phyloP scores from a whole-genome alignment of 2,797 vertebrate genomes.

The Thunnus albacares region DNA sequence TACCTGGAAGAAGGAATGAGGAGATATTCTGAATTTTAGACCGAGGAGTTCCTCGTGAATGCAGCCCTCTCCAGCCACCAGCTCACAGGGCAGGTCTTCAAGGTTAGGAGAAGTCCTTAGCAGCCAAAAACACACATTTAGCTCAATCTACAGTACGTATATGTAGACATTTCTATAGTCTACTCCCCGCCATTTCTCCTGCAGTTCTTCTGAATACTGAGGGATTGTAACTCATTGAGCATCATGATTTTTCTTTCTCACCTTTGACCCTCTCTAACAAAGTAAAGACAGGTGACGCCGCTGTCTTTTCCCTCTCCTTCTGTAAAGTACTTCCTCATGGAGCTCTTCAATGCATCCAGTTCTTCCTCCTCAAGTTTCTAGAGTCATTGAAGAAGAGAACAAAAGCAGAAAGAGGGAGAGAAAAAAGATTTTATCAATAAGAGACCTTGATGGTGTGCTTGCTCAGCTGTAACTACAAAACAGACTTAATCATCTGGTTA shows the following conservation, averaged over 20 bases:
- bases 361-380: slow-evolving; percentile 92
- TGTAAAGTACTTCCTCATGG: slow-evolving; percentile 89
- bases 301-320: slow-evolving; percentile 90
- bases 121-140: slow-evolving; percentile 10
- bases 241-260: slow-evolving; percentile 60
- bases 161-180: neutral
- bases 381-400: neutral
- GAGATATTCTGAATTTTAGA: slow-evolving; percentile 94
- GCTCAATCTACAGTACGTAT: too few relatives aligned
- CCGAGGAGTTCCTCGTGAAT: slow-evolving; percentile 96
- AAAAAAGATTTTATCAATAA: neutral
- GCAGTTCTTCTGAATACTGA: neutral
- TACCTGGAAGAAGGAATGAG: slow-evolving; percentile 98
- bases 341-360: slow-evolving; percentile 86
- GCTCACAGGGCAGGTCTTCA: slow-evolving; percentile 93
- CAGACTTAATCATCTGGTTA: too few relatives aligned
- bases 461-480: too few relatives aligned
- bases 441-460: neutral
- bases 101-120: slow-evolving; percentile 91
- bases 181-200: neutral
- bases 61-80: slow-evolving; percentile 90
- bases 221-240: neutral
- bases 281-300: slow-evolving; percentile 93
- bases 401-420: neutral
- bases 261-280: slow-evolving; percentile 96